Base-by-base conservation (phyloP, 2,888 invertebrate genomes). In the Mycalesis mineus region DNA sequence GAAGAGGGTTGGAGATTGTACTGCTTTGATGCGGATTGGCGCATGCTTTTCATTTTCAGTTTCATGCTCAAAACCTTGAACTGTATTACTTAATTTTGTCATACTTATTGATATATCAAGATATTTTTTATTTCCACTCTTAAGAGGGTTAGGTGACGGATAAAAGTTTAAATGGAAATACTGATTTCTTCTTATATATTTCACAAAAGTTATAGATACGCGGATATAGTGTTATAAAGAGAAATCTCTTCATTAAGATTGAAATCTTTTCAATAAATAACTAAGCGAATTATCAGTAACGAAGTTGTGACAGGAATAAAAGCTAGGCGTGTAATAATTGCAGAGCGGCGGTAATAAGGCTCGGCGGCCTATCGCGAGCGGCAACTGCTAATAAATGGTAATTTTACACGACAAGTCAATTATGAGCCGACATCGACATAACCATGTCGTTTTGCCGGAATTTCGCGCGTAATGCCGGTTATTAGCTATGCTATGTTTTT, bases 401-500 rank as follows among this genome's bases (percentile, higher is more conserved):
- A 88, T 88, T 86, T 82, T 79, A 82, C 84, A 84, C 86, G 87
- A 87, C 88, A 86, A 82, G 87, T 87, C 87, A 88, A 88, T 88
- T 87, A 87, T 72, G 74, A 78, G 66, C 75, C 74, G 77, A 84
- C 86, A 82, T 82, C 74, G 76, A 85, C 85, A 81, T 84, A 86
- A 86, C 83, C 81, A 79, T 74, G 79, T 69, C 75, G 75, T 75
- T 75, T 82, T 79, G 75, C 73, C 70, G 75, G 79, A 76, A 79
- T 81, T 80, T 82, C 11, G 54, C 42, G 37, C 29, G 40, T 48
- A 60, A 55, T 60, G 55, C 47, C 37, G 36, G 42, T 39, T 48
- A 51, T 60, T 60, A 36, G 11, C 4, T 11, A 41, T 33, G 54
- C 74, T 31, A 50, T 41, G 9, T 54, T 55, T 52, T 41, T 42